Evolutionary conservation across 2,888 invertebrate genomes (phyloP), one percentile per base, ranked within the genome.

Genomic region (Pseudolycoriella hygida): DNA sequence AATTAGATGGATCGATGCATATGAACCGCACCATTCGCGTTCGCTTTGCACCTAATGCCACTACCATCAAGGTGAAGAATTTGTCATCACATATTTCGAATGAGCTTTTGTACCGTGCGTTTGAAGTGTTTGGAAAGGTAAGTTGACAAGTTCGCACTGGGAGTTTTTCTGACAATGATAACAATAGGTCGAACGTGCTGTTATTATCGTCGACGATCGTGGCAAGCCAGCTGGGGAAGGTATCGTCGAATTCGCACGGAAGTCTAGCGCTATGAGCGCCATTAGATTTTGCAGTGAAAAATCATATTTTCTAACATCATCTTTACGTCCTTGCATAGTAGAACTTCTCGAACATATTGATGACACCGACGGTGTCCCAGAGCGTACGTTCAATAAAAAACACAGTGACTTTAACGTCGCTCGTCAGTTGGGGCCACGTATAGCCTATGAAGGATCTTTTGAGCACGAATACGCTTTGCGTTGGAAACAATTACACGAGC

Each of bases 181-280:
- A 25, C 25, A 25, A 8, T 25, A 49, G 44, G 19, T 96, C 56
- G 98, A 98, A 64, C 73, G 89, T 45, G 94, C 94, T 3, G 79
- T 87, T 50, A 92, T 98, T 0, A 77, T 83, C 55, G 94, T 94
- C 18, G 98, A 98, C 63, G 97, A 98, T 57, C 78, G 94, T 58
- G 97, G 97, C 45, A 89, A 90, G 61, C 80, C 90, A n/a, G 79
- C 85, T 17, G 93, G 94, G 4, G 97, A 97, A 65, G 98, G 96
- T 20, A 82, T 96, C 48, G 84, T 98, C n/a, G 97, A 98, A 60
- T 98, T 83, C 66, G 80, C 84, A 0, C 76, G 94, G 40, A 97
- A 97, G 66, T 86, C 88, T 14, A 85, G 85, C 50, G 96, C 96
- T 3, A 71, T 81, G 54, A 74, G 84, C 48, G 96, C 96, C 3